Base-by-base conservation (phyloP, 2,888 invertebrate species). In the Andrena trimmerana region DNA sequence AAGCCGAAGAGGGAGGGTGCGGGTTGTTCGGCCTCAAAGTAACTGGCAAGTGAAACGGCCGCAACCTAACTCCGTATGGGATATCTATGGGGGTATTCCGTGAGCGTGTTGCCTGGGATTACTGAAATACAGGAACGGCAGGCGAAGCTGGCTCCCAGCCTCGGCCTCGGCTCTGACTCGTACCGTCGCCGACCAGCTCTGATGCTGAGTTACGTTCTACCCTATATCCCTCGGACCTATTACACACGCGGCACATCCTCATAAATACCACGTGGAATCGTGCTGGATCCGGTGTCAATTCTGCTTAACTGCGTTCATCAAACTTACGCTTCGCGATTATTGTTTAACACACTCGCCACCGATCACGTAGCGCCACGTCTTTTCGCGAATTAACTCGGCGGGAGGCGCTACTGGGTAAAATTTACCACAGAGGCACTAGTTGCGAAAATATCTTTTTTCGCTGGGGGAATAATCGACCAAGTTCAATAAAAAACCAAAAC, bases 141-240 rank as follows among this genome's bases (percentile, higher is more conserved):
- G 74, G 63, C 75, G 63, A 69, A 74, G 73, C 75, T 68, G 20
- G 69, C 70, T 74, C 65, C 57, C 75, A 10, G 70, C 69, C 57
- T 70, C 68, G 60, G 73, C 74, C 74, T 80, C 69, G 75, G 73
- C 72, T 62, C n/a, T 63, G 59, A 52, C 76, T 72, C 29, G 59
- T 63, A 52, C 50, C 31, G 63, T 52, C 42, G 71, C 59, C 71
- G 69, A 73, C 79, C 74, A 81, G 78, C 88, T 68, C 92, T 93
- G 93, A 94, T 93, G 93, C 93, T 94, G 93, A 94, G 92, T 93
- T 94, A 94, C 93, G 92, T 91, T 86, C 90, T 81, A 78, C 75
- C 88, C 91, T 93, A 92, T 93, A 94, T 93, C 94, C 93, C 92
- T 86, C 74, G 89, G 88, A 91, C 90, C 93, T 91, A 92, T 92